These are phyloP conservation scores for Diachasma alloeum DNA, from an alignment of 1,140 invertebrate species.

Conservation along the genomic window DNA sequence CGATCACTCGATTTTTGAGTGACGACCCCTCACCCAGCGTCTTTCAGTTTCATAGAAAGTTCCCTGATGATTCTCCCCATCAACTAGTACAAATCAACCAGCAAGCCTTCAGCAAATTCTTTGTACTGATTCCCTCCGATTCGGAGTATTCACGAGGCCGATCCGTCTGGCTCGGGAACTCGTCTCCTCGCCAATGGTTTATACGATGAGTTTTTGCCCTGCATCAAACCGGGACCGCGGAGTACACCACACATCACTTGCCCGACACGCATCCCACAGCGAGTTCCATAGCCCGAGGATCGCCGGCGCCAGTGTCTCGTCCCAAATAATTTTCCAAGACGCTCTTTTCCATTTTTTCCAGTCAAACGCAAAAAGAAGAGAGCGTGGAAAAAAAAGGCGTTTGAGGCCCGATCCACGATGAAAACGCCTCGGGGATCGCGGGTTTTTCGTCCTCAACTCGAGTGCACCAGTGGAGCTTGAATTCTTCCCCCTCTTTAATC, in stretches of 20 bases:
- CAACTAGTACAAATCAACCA: no score
- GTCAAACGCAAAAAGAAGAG: not conserved
- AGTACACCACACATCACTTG: not conserved
- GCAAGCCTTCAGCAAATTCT: not conserved
- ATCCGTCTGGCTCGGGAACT: not conserved
- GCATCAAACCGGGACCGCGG: not conserved
- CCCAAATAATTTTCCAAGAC: conserved; percentile 5
- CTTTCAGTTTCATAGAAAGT: no score
- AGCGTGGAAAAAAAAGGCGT: not conserved
- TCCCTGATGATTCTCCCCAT: no score
- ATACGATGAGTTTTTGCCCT: not conserved
- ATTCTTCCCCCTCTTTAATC: conserved; percentile 1
- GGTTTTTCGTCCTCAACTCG: not conserved
- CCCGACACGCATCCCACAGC: not conserved
- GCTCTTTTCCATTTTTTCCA: not conserved
- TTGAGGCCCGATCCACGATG: not conserved
- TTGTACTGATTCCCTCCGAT: not conserved
- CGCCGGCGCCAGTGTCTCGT: conserved; percentile 1
- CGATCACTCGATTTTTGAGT: no score
- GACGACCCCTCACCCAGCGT: no score
- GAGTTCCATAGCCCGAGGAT: not conserved
- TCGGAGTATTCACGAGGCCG: not conserved
- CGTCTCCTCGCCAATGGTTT: not conserved
- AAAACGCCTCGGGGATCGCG: not conserved
- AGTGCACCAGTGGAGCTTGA: not conserved